Base-by-base conservation (phyloP, 2,888 invertebrate genomes). In the Microplitis deprimator region DNA sequence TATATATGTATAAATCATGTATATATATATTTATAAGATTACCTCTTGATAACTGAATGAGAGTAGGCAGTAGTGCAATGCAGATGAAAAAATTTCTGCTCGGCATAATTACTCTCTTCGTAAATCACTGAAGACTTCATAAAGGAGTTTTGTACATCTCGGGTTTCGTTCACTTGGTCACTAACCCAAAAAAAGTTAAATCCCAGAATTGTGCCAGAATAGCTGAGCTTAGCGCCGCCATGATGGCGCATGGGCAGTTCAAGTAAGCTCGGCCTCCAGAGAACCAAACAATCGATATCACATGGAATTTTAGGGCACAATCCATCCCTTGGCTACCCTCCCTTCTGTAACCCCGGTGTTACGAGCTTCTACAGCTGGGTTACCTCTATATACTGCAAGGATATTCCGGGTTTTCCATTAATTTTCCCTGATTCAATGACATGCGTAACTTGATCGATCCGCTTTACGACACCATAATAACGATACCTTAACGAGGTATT, bases 271-370 rank as follows among this genome's bases (percentile, higher is more conserved):
- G 50, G 10, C 50, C 13, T 84, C 83, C 82, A 84, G 83, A 82
- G 77, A 64, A 61, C 69, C 68, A 75, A 77, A 81, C 81, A 84
- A 86, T 86, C 85, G 85, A 86, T 86, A 82, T 70, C 77, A 73
- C 80, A 77, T 79, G 74, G 77, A 82, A 82, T 81, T 81, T 77
- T 69, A 81, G 80, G 79, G 75, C 77, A 80, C 73, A 77, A 78
- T 76, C 78, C 79, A 68, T 71, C n/a, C 40, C 60, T 38, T 76
- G 41, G 16, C 16, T 13, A 10, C 67, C 6, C 7, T 67, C 67
- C 13, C 13, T 38, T 67, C 38, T 38, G 17, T 38, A 50, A 20
- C 67, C 29, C 1, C 67, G 13, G 10, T n/a, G 29, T 67, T n/a
- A 67, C 67, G 50, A 13, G 50, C 50, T 8, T 50, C 50, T 50